phyloP scores from a whole-genome alignment of 2,888 invertebrate genomes.

The Disparrhopalites patrizii region DNA sequence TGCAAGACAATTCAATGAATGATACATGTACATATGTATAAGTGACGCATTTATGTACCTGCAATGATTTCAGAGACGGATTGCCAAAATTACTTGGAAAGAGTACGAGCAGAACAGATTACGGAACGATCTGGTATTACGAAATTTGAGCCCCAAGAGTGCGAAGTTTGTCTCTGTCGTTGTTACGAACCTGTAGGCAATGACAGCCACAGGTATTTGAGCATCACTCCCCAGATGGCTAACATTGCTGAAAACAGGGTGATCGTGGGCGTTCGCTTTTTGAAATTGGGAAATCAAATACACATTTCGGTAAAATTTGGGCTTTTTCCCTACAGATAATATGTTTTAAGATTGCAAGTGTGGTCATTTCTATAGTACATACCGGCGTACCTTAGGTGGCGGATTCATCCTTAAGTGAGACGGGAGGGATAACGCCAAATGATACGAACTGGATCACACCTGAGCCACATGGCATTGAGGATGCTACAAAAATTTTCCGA shows the following conservation, averaged over 20 bases:
- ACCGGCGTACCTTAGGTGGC: neutral
- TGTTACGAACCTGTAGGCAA: conserved; percentile 27
- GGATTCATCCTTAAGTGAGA: too few relatives aligned
- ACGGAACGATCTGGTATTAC: conserved; percentile 27
- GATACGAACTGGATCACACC: conserved; percentile 26
- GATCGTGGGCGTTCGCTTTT: conserved; percentile 24
- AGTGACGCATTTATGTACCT: neutral
- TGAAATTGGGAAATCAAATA: conserved; percentile 20
- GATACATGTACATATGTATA: neutral
- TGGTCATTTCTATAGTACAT: neutral
- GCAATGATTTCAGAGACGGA: conserved; percentile 7
- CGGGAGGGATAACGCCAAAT: too few relatives aligned
- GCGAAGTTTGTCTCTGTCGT: conserved; percentile 29
- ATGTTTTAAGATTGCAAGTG: conserved; percentile 24
- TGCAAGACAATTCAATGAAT: neutral
- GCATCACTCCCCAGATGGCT: conserved; percentile 19
- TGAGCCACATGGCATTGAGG: neutral
- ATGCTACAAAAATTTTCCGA: conserved; percentile 20
- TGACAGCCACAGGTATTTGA: conserved; percentile 24
- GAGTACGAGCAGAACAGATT: conserved; percentile 1
- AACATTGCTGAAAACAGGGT: conserved; percentile 19
- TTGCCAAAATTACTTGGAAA: neutral
- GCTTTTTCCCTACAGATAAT: too few relatives aligned
- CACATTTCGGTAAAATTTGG: conserved; percentile 23
- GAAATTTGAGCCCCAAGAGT: conserved; percentile 24